Evolutionary conservation across 2,797 vertebrate genomes (phyloP), one percentile per base, ranked within the genome.

Genomic region (Danio jaintianensis): DNA sequence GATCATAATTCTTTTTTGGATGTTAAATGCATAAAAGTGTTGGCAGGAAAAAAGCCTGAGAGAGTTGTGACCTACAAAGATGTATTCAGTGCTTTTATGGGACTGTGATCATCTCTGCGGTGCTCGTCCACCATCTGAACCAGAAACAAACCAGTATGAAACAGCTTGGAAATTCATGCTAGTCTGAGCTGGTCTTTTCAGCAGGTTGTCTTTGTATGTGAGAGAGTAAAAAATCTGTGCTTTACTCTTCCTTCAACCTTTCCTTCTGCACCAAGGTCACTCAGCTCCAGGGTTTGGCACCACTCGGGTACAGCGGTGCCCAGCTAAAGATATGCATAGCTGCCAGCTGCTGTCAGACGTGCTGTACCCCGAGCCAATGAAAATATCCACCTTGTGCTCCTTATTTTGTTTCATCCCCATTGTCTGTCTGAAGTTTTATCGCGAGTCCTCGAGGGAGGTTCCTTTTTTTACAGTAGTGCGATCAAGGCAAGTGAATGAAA

Each of bases 221-320:
- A 42, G 64, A 66, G 4, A 29, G 50, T 52, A 10, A 79, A 78
- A 58, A 13, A 45, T 52, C 82, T 78, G 58, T 84, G 71, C 75
- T 78, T 75, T 55, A 16, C 59, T 62, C 81, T 69, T 83, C 71
- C 78, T 50, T 68, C 67, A 85, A 80, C 84, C 83, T 87, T 83
- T 69, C 47, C 42, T 63, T 48, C 82, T 74, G 67, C 78, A 83
- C 88, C 92, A 95, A 94, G 93, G 93, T 94, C 91, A 89, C 75
- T 66, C 84, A 64, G 86, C 85, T 78, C 76, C 83, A 79, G 45
- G 13, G 66, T 75, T 89, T 85, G 86, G 85, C 87, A 80, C 18
- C 87, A 90, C 89, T 88, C 90, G 68, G 79, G 81, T 86, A 86
- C 75, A 53, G 80, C 58, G 43, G 81, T 10, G 50, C 56, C 36